Base-by-base conservation (phyloP, 2,888 invertebrate genomes). In the Rhogogaster chlorosoma region DNA sequence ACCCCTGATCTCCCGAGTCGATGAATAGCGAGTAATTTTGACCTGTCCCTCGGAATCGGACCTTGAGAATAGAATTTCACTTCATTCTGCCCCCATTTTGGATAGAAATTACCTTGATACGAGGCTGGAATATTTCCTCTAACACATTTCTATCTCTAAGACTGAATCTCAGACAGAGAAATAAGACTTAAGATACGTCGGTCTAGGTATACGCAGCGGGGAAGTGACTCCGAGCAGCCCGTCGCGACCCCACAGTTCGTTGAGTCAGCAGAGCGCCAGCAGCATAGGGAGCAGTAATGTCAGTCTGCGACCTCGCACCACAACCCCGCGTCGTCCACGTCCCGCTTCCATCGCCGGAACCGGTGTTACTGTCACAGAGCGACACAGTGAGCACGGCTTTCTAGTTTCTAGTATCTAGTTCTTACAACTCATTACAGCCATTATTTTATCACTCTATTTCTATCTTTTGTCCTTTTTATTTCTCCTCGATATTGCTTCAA, bases 311-410 rank as follows among this genome's bases (percentile, higher is more conserved):
- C 95, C 95, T 90, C 95, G 95, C 91, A 94, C 95, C 91, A 95
- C 95, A 89, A 95, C 95, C 90, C 95, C 95, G 86, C 95, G 96
- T 93, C 96, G 96, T 93, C 97, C 96, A 91, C 95, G 97, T 87
- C 97, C 97, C 89, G 96, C 96, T 90, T 97, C 97, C 94, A 97
- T 97, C 93, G 97, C 97, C 89, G 97, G 97, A 91, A 98, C 98
- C 84, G 97, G 97, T 88, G 96, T 98, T 91, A 96, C 97, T 88
- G 90, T 93, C 89, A 91, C 93, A 90, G 93, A 93, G 87, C 93
- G 93, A 93, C 92, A 94, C 91, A 94, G 94, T 94, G 93, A 94
- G 93, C 93, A 93, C 92, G 90, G 90, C 89, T 89, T 91, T 90
- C 88, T 88, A 88, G 86, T 87, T 88, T 85, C 18, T 71, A 83